Base-by-base conservation (phyloP, 2,888 invertebrate species). In the Hydrotaea diabolus region DNA sequence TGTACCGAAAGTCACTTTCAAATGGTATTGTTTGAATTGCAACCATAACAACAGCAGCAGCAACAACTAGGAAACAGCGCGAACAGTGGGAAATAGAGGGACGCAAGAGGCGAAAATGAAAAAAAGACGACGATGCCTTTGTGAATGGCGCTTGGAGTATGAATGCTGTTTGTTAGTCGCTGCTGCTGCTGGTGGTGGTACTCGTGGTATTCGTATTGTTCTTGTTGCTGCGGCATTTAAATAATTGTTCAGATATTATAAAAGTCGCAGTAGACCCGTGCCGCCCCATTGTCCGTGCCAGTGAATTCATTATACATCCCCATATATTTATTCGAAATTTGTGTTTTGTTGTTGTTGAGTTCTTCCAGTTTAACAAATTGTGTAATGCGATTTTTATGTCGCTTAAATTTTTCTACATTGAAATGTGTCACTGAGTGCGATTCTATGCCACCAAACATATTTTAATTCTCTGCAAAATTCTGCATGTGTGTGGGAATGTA, bases 1-100 rank as follows among this genome's bases (percentile, higher is more conserved):
- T 80, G 79, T 79, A 76, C 59, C 46, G 59, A 74, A 82, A 77
- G 73, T 77, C 77, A 77, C 46, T 23, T 82, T 69, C 49, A 74
- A 82, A 57, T 77, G 53, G 46, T 43, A 43, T 55, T 77, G 55
- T 81, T 76, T 71, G 59, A 59, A 59, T 64, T 82, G 49, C 77
- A 77, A 71, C 62, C 53, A 49, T 49, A 69, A 19, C 69, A 46
- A 69, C 69, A 69, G 17, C 69, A 69, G 43, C 39, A 66, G 9
- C 55, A 17, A 66, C 26, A 26, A 15, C n/a, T n/a, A n/a, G n/a
- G n/a, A 9, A 39, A 36, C 66, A 21, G n/a, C 31, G 15, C 59
- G 26, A 31, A 62, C 62, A 13, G 23, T 17, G 15, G 39, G 21
- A 66, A 43, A 8, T 31, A 7, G 31, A 11, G 21, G 26, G 13